Base-by-base conservation (phyloP, 92 coral and sea anemone species). In the Muricea muricata region DNA sequence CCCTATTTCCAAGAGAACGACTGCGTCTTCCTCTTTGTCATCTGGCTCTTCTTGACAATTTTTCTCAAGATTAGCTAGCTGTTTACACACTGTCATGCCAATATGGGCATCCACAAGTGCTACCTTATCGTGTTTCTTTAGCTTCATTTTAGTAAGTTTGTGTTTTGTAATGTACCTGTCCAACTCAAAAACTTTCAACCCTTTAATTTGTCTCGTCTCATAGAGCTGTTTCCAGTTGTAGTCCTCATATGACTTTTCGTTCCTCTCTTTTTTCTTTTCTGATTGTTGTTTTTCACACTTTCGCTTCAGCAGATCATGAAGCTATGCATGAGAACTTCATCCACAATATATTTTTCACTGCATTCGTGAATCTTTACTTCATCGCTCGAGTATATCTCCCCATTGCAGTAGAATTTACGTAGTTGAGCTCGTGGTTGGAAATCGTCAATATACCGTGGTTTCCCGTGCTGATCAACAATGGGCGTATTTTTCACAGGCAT, bases 1-100 rank as follows among this genome's bases (percentile, higher is more conserved):
- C n/a, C 84, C 91, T 83, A 77, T 82, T 56, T 81, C 91, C 76
- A 86, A 67, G n/a, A 90, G 88, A 35, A 90, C 87, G 17, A 72
- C 42, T 58, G 7, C 67, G 67, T n/a, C n/a, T 50, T 61, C 69
- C 58, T 90, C 93, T 30, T 79, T 90, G n/a, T 58, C 67, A 23
- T 81, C 79, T 67, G 50, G 60, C 52, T 74, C 84, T 26, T 23
- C 32, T 45, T 79, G 81, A n/a, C 40, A 39, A 34, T 85, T 42
- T n/a, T 80, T 46, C 7, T 20, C 6, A 58, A 58, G 23, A 20
- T 7, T 20, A 58, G 67, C n/a, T 63, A 21, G 25, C 42, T 60
- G 63, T 17, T 87, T 37, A 45, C 7, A 87, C 34, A 12, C 47
- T 73, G 73, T 34, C 87, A 67, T 85, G 58, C 89, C 93, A 30